Percentiles rank a stretch among this genome's conserved stretches.
Evolutionary conservation across 1,140 invertebrate species (phyloP).

Genomic region (Spodoptera frugiperda): DNA sequence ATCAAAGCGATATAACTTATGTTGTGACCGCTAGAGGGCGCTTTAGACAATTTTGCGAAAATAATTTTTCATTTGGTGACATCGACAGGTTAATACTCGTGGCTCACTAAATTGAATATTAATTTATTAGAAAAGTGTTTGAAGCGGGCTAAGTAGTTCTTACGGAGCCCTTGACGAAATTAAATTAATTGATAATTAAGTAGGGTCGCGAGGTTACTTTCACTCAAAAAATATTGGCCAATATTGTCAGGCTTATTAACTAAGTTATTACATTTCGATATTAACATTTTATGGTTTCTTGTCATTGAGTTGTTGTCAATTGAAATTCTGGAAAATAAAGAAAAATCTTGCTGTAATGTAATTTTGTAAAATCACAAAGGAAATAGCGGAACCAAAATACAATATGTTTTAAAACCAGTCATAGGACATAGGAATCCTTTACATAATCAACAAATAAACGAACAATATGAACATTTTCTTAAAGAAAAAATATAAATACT

Average conservation of each 20-base stretch:
- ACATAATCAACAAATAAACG: too few species aligned
- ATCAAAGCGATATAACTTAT: neutral
- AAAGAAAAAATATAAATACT: too few species aligned
- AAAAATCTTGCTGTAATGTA: too few species aligned
- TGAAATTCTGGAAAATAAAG: too few species aligned
- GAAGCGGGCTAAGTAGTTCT: constrained; percentile 54
- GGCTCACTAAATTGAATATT: constrained; percentile 58
- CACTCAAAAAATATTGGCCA: neutral
- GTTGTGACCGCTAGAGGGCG: neutral
- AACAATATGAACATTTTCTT: too few species aligned
- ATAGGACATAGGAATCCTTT: too few species aligned
- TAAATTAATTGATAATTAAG: constrained; percentile 39
- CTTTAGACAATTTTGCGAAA: neutral
- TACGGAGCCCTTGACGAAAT: constrained; percentile 27
- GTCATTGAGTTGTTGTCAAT: too few species aligned
- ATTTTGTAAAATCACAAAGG: too few species aligned
- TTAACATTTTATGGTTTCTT: too few species aligned
- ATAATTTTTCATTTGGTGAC: constrained; percentile 54
- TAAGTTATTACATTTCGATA: neutral
- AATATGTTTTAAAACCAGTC: too few species aligned
- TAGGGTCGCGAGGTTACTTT: neutral
- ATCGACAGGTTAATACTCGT: constrained; percentile 65
- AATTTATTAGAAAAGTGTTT: constrained; percentile 67
- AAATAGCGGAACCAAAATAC: too few species aligned
- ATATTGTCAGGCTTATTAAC: neutral